phyloP scores from a whole-genome alignment of 2,888 invertebrate genomes.

The Pasiphila rectangulata region DNA sequence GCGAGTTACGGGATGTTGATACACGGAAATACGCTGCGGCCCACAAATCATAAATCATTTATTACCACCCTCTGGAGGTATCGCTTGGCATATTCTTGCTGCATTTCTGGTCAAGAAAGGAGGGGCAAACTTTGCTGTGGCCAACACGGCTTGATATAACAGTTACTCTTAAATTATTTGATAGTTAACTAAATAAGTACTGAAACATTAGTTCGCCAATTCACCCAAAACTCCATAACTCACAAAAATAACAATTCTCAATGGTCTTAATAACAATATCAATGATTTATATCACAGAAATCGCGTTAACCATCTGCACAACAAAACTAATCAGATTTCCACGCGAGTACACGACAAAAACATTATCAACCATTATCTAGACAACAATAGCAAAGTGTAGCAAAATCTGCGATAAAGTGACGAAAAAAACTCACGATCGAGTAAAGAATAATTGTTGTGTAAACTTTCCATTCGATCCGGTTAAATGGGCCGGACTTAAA shows the following conservation, averaged over 20 bases:
- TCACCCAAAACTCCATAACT: too few species aligned
- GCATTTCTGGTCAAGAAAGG: too few species aligned
- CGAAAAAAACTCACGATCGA: conserved; percentile 69
- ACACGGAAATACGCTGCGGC: too few species aligned
- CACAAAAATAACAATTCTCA: conserved; percentile 20
- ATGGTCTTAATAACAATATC: conserved; percentile 34
- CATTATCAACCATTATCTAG: conserved; percentile 54
- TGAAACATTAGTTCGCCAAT: too few species aligned
- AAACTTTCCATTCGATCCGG: conserved; percentile 75
- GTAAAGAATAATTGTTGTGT: conserved; percentile 78
- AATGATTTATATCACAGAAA: conserved; percentile 68
- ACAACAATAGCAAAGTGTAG: conserved; percentile 47
- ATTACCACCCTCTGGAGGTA: too few species aligned
- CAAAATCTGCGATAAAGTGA: conserved; percentile 57
- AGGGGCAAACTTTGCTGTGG: too few species aligned
- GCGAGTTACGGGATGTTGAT: too few species aligned
- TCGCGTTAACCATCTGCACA: conserved; percentile 63
- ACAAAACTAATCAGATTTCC: conserved; percentile 76
- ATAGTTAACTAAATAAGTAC: too few species aligned
- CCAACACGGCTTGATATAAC: too few species aligned
- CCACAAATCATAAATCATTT: too few species aligned
- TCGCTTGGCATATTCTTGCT: too few species aligned
- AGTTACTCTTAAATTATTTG: too few species aligned
- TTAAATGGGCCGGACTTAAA: conserved; percentile 76
- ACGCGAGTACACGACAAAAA: conserved; percentile 61